Evolutionary conservation across 2,888 invertebrate genomes (phyloP).

Genomic region (Mesochorus sp.): DNA sequence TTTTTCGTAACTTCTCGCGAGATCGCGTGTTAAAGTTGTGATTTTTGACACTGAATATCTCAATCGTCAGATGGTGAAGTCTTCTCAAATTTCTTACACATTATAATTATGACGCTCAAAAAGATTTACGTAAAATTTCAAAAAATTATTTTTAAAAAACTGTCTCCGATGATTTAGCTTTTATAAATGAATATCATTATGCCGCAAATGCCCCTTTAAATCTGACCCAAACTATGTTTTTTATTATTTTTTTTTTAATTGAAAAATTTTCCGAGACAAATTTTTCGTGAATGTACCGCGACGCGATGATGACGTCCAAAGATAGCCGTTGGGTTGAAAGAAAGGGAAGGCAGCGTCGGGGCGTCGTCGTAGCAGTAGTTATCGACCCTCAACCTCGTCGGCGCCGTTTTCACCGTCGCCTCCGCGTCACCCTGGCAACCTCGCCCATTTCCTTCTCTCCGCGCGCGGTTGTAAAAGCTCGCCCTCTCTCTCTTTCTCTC

Average conservation of each 20-base stretch:
- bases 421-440: constrained; percentile 78
- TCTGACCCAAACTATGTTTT: too few relatives aligned
- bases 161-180: too few relatives aligned
- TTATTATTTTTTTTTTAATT: not conserved
- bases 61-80: too few relatives aligned
- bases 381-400: constrained; percentile 74
- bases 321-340: constrained; percentile 5
- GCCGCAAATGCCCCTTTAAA: too few relatives aligned
- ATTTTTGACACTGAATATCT: too few relatives aligned
- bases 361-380: constrained; percentile 65
- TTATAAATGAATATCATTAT: too few relatives aligned
- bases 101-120: too few relatives aligned
- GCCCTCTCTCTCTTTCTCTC: not conserved
- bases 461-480: constrained; percentile 20
- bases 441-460: constrained; percentile 64
- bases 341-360: constrained; percentile 35
- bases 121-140: too few relatives aligned
- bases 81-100: too few relatives aligned
- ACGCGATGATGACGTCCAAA: not conserved
- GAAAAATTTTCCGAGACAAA: not conserved
- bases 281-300: not conserved
- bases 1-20: too few relatives aligned
- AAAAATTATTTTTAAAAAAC: not conserved
- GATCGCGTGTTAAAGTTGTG: too few relatives aligned
- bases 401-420: constrained; percentile 62